Conservation (phyloP, 2,113 vertebrate species). For the Lichenostomus cassidix region DNA sequence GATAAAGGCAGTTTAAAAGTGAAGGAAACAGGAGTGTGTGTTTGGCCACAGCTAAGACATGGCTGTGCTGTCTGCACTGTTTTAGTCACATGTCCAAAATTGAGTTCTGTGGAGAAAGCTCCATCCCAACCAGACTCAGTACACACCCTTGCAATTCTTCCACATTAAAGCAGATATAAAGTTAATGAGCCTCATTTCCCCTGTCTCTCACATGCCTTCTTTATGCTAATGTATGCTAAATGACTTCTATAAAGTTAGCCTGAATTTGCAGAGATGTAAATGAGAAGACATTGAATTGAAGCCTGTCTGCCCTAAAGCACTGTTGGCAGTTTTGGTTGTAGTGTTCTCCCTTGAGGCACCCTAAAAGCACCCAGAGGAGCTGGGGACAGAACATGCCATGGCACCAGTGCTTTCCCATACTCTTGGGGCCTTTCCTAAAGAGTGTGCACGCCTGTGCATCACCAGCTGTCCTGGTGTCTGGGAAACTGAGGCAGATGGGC, state of each 20-base stretch:
- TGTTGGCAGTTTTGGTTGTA: not conserved
- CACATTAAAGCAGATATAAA: not conserved
- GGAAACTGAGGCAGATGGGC: not conserved
- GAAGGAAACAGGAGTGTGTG: not conserved
- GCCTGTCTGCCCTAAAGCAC: not conserved
- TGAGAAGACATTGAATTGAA: not conserved
- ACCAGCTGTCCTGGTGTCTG: not conserved
- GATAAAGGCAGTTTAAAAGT: not conserved
- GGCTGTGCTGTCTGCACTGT: not conserved
- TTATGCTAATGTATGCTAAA: not conserved
- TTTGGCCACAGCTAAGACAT: not conserved
- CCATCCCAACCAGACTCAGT: not conserved
- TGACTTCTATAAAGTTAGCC: not conserved
- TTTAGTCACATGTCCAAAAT: not conserved
- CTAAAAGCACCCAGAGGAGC: not conserved
- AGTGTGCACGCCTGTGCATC: not conserved
- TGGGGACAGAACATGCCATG: not conserved
- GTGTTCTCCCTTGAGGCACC: not conserved
- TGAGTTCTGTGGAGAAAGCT: not conserved
- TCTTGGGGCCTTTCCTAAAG: not conserved
- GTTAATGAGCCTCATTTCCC: not conserved
- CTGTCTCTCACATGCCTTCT: not conserved
- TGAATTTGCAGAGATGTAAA: not conserved
- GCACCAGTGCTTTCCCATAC: fast-evolving
- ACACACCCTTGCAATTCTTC: not conserved